phyloP scores from a whole-genome alignment of 2,797 vertebrate species.

The Mus minutoides region DNA sequence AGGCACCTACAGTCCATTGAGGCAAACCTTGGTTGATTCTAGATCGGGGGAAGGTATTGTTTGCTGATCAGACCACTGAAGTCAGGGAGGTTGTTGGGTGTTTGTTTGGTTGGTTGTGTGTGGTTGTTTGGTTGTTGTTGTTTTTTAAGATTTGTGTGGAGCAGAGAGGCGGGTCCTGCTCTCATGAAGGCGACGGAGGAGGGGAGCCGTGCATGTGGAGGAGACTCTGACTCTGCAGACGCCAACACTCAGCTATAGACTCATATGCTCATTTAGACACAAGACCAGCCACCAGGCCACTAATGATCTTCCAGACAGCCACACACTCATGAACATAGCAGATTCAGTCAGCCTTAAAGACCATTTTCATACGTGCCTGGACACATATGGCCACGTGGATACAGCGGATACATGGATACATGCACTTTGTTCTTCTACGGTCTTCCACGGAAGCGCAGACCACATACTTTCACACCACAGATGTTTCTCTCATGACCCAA shows the following conservation, averaged over 20 bases:
- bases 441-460: constrained; percentile 7
- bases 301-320: not conserved
- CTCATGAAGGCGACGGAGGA: not conserved
- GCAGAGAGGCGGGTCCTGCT: not conserved
- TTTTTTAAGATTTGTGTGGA: not conserved
- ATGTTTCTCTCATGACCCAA: constrained; percentile 27
- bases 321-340: not conserved
- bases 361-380: not conserved
- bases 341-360: accelerated
- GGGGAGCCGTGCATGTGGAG: not conserved
- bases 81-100: not conserved
- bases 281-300: not conserved
- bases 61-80: not conserved
- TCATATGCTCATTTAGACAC: not conserved
- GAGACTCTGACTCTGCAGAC: not conserved
- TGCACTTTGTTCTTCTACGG: not conserved
- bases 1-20: not conserved
- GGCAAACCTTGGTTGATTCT: not conserved
- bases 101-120: not conserved
- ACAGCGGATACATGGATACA: not conserved
- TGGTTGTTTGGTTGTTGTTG: not conserved
- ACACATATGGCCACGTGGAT: not conserved
- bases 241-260: not conserved
- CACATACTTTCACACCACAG: constrained; percentile 17
- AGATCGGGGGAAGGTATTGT: not conserved